Conservation (phyloP, 2,113 vertebrate genomes). For the Sterrhoptilus dennistouni region DNA sequence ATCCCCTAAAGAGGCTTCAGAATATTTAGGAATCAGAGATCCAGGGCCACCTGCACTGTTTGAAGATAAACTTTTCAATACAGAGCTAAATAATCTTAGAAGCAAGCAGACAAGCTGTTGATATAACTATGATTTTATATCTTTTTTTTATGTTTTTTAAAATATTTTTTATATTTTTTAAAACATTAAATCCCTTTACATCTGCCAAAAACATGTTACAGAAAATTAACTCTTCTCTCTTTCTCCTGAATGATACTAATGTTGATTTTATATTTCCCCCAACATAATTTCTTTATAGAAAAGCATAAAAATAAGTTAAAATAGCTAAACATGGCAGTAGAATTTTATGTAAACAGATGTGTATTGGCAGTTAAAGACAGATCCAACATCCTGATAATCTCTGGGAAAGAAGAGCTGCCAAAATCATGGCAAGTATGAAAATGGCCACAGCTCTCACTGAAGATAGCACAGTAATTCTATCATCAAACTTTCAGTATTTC, state of each 20-base stretch:
- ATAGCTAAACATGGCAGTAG: neutral
- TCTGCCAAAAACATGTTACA: neutral
- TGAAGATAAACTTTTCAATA: neutral
- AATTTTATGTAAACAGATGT: neutral
- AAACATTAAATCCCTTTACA: neutral
- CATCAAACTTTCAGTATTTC: neutral
- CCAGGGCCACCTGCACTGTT: neutral
- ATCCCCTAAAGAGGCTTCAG: neutral
- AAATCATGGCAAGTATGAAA: neutral
- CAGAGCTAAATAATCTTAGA: neutral
- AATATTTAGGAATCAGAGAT: neutral
- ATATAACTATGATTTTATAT: neutral
- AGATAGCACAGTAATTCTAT: neutral
- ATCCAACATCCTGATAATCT: neutral
- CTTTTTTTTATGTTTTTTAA: neutral
- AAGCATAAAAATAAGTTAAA: neutral
- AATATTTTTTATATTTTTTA: neutral
- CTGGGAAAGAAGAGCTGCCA: neutral
- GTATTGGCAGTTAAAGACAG: neutral
- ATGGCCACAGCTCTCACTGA: neutral
- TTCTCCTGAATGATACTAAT: neutral
- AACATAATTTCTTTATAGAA: neutral
- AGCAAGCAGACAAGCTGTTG: neutral
- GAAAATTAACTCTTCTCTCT: neutral
- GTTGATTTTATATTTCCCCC: neutral